phyloP scores from a whole-genome alignment of 1,140 invertebrate species.

The Drosophila simulans region DNA sequence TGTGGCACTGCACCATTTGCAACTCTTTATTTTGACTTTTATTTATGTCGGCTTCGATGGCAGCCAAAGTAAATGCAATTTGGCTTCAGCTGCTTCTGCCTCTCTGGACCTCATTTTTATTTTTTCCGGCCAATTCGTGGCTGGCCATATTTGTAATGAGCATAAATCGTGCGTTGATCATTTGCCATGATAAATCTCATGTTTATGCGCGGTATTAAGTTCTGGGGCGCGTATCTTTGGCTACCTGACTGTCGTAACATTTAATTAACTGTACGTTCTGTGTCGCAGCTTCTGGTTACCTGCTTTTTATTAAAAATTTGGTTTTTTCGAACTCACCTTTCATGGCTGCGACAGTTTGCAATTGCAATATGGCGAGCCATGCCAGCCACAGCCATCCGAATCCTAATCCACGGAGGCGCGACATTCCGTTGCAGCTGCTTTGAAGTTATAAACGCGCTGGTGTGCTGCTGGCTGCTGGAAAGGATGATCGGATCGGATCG shows the following conservation, averaged over 20 bases:
- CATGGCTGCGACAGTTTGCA: conserved; percentile 65
- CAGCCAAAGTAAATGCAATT: conserved; percentile 79
- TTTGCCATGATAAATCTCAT: conserved; percentile 81
- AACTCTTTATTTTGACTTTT: conserved; percentile 83
- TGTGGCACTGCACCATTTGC: conserved; percentile 73
- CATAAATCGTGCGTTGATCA: conserved; percentile 83
- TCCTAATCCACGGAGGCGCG: conserved; percentile 68
- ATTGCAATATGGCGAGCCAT: conserved; percentile 65
- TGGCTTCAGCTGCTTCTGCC: conserved; percentile 53
- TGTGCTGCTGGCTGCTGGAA: neutral
- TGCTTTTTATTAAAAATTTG: neutral
- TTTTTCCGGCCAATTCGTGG: conserved; percentile 67
- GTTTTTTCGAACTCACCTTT: conserved; percentile 63
- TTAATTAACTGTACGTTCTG: conserved; percentile 71
- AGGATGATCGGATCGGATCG: conserved; percentile 2
- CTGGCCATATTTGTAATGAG: conserved; percentile 82
- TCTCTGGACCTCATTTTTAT: conserved; percentile 28
- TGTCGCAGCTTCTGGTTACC: neutral
- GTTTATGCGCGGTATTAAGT: conserved; percentile 78
- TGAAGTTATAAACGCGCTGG: conserved; percentile 55
- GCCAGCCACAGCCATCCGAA: conserved; percentile 55
- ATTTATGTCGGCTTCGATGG: conserved; percentile 75
- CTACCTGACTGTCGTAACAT: conserved; percentile 68
- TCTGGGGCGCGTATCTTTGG: conserved; percentile 48
- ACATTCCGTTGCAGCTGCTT: conserved; percentile 75